phyloP scores from a whole-genome alignment of 2,797 vertebrate species.

The Gephyroberyx darwinii region DNA sequence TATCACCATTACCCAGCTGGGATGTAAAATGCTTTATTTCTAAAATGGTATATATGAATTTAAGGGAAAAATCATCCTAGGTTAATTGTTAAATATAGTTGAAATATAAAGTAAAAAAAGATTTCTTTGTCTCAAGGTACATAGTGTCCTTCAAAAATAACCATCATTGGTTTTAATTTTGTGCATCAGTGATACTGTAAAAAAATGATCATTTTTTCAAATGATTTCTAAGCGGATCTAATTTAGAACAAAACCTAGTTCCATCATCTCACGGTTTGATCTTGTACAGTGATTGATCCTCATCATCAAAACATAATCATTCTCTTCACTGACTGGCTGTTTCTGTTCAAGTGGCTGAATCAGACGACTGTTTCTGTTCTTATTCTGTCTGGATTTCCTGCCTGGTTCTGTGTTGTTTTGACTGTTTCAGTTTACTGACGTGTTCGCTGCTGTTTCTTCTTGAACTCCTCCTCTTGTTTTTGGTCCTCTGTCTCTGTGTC shows the following conservation, averaged over 20 bases:
- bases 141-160: no score
- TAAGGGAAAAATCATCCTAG: no score
- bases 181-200: no score
- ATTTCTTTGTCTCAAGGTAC: no score
- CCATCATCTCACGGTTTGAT: background rate
- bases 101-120: no score
- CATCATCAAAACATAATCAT: background rate
- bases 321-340: background rate
- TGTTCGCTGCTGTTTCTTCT: constrained; percentile 96
- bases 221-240: no score
- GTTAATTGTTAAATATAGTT: no score
- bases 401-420: background rate
- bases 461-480: constrained; percentile 93
- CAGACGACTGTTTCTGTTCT: background rate
- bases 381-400: no score
- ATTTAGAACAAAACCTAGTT: background rate
- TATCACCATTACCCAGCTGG: background rate
- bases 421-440: constrained; percentile 83
- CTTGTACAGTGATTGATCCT: background rate
- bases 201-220: no score
- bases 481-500: constrained; percentile 92
- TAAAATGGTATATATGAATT: no score
- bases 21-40: no score
- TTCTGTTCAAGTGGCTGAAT: background rate
- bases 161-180: no score